Conservation (phyloP, 2,888 invertebrate species). For the Tyria jacobaeae region DNA sequence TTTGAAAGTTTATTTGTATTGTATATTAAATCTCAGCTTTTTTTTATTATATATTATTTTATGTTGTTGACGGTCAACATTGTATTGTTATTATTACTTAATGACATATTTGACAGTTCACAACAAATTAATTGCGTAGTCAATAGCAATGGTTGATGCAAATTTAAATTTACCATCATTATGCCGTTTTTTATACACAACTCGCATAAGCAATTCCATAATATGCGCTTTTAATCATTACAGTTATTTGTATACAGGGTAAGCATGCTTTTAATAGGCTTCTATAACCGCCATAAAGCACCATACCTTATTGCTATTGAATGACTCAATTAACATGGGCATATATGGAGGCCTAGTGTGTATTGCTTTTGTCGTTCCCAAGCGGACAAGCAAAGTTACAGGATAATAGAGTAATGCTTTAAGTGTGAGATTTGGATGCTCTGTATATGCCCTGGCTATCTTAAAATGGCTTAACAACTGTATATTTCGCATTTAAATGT, state of each 20-base stretch:
- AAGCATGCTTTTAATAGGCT: slow-evolving; percentile 2
- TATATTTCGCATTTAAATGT: slow-evolving; percentile 29
- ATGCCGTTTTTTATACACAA: neutral
- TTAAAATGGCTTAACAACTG: slow-evolving; percentile 20
- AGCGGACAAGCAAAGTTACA: slow-evolving; percentile 12
- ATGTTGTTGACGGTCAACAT: slow-evolving; percentile 42
- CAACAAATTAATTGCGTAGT: slow-evolving; percentile 33
- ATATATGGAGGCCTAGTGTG: slow-evolving; percentile 27
- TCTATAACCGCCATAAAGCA: slow-evolving; percentile 8
- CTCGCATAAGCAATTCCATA: neutral
- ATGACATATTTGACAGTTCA: slow-evolving; percentile 39
- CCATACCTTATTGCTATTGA: slow-evolving; percentile 40
- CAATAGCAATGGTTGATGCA: slow-evolving; percentile 31
- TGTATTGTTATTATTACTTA: slow-evolving; percentile 3
- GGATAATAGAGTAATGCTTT: slow-evolving; percentile 20
- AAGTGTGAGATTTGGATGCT: neutral
- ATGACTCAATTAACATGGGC: slow-evolving; percentile 32
- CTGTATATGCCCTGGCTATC: slow-evolving; percentile 34
- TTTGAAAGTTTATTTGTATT: slow-evolving; percentile 22
- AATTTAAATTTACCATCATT: neutral
- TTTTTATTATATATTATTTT: slow-evolving; percentile 12
- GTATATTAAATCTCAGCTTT: slow-evolving; percentile 25
- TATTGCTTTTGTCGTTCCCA: slow-evolving; percentile 21
- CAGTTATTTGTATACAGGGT: neutral
- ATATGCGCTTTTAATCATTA: neutral